These are phyloP conservation scores for Oryzias melastigma DNA, from an alignment of 2,113 vertebrate species.

Conservation along the genomic window DNA sequence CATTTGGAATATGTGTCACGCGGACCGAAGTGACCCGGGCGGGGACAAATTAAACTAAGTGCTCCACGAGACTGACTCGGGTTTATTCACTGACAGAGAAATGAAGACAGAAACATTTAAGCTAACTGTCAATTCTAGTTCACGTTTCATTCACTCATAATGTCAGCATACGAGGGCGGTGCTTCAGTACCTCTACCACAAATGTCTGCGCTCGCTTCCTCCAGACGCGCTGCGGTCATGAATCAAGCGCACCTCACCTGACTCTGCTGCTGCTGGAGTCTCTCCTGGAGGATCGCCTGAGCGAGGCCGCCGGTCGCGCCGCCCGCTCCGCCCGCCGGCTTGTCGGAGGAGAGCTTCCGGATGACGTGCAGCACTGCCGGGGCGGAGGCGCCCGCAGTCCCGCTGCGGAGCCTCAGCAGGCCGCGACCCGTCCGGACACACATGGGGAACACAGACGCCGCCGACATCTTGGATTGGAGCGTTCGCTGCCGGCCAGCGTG, in stretches of 20 bases:
- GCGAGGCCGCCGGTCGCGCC: slow-evolving; percentile 67
- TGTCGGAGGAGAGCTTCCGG: slow-evolving; percentile 58
- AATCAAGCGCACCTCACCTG: slow-evolving; percentile 64
- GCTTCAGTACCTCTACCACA: accelerated
- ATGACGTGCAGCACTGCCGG: slow-evolving; percentile 8
- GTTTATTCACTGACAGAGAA: background rate
- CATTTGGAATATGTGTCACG: too few species aligned
- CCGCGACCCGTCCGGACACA: slow-evolving; percentile 74
- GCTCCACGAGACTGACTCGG: background rate
- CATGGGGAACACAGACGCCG: slow-evolving; percentile 73
- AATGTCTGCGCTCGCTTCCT: accelerated
- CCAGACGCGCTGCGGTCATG: accelerated
- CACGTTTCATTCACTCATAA: accelerated
- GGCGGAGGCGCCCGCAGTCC: background rate
- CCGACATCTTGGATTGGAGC: slow-evolving; percentile 76
- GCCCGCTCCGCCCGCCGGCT: slow-evolving; percentile 11
- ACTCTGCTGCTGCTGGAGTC: slow-evolving; percentile 68
- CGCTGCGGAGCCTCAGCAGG: slow-evolving; percentile 61
- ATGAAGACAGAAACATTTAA: background rate
- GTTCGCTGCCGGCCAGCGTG: slow-evolving; percentile 36
- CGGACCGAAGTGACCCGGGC: too few species aligned
- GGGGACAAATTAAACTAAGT: too few species aligned
- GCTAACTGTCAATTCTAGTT: slow-evolving; percentile 1
- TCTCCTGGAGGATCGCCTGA: slow-evolving; percentile 77
- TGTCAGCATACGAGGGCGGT: background rate